Evolutionary conservation across 2,888 invertebrate genomes (phyloP), one percentile per base, ranked within the genome.

Genomic region (Acanthoscelides obtectus): DNA sequence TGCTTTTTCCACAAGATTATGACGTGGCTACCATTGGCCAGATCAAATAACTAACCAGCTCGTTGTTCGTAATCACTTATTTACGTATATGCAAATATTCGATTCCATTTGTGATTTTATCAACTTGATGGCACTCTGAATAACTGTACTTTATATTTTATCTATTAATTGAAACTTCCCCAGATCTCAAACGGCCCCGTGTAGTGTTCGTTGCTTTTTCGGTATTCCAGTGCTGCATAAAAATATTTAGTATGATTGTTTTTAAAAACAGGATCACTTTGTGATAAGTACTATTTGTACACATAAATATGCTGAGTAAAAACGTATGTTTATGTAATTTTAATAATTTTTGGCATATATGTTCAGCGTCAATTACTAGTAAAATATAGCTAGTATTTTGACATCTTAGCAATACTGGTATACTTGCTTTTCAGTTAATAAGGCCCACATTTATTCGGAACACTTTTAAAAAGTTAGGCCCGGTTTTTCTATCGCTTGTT

Each of bases 391-490:
- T n/a, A n/a, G n/a, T n/a, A n/a, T n/a, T n/a, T n/a, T n/a, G n/a
- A n/a, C n/a, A n/a, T n/a, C n/a, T n/a, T 1, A 45, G 6, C 45
- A 45, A 12, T 45, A 12, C 45, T 45, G 45, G 45, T 12, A 45
- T 12, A 45, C 45, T 45, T 45, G 1, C 25, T 25, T 25, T 25
- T 25, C 3, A 25, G 25, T 25, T 25, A 45, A 4, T n/a, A n/a
- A 45, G 6, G 8, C n/a, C 64, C 69, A 71, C 67, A 67, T 27
- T 25, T 65, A 64, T 67, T 64, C 69, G 71, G 64, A 64, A 66
- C 71, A 70, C 71, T 67, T 63, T 69, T 71, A 64, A 71, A 68
- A 64, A 22, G 64, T 66, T 22, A 63, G 22, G 64, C 66, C n/a
- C n/a, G n/a, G n/a, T n/a, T n/a, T n/a, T n/a, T n/a, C n/a, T n/a